Percentiles rank a stretch among this genome's conserved stretches.
phyloP scores from a whole-genome alignment of 2,797 vertebrate genomes.

The Austrolebias charrua region DNA sequence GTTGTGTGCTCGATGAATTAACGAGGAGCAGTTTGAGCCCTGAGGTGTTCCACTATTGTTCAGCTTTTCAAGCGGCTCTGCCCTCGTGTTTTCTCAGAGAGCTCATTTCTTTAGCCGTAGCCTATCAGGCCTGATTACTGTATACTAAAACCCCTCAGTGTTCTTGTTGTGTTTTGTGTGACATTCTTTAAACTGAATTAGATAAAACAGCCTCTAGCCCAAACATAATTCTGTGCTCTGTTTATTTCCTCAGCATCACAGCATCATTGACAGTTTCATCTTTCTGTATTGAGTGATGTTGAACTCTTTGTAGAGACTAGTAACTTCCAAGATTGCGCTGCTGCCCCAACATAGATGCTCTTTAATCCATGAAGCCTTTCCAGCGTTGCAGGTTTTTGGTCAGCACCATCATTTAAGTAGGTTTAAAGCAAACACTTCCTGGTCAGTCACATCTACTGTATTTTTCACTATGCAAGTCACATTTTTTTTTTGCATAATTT shows the following conservation, averaged over 20 bases:
- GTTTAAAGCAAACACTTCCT: not conserved
- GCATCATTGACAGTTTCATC: constrained; percentile 36
- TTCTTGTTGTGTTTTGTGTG: constrained; percentile 58
- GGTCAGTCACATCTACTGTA: not conserved
- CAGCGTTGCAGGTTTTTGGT: constrained; percentile 1
- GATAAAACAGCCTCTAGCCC: constrained; percentile 53
- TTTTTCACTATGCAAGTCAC: too few species aligned
- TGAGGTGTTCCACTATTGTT: constrained; percentile 47
- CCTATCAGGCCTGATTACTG: constrained; percentile 64
- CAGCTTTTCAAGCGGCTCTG: constrained; percentile 51
- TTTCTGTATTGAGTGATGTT: constrained; percentile 21
- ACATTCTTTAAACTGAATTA: constrained; percentile 59
- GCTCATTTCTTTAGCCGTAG: constrained; percentile 49
- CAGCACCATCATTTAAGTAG: not conserved
- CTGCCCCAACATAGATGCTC: constrained; percentile 8
- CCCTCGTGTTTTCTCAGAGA: constrained; percentile 51
- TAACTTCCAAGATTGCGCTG: constrained; percentile 2
- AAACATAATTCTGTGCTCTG: constrained; percentile 39
- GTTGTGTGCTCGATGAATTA: constrained; percentile 65
- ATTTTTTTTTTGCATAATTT: too few species aligned
- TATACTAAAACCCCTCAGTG: constrained; percentile 49
- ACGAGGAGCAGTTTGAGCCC: constrained; percentile 54
- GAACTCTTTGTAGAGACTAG: constrained; percentile 18
- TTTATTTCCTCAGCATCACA: constrained; percentile 21
- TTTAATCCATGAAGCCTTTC: not conserved